Evolutionary conservation across 2,888 invertebrate species (phyloP).

Genomic region (Orthonevra nobilis): DNA sequence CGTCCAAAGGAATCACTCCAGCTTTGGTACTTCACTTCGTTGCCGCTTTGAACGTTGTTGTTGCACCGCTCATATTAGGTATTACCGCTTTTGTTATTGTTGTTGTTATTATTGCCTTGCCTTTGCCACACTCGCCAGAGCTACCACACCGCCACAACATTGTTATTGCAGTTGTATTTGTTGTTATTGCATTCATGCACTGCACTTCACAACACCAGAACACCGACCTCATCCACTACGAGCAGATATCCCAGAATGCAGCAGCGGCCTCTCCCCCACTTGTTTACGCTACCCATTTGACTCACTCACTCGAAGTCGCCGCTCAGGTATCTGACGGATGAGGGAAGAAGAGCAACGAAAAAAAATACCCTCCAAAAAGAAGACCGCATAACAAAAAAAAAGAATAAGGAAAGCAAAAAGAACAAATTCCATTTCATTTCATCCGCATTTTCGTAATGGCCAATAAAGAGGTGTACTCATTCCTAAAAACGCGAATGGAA

Average conservation of each 20-base stretch:
- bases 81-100: slow-evolving; percentile 44
- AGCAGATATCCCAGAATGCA: slow-evolving; percentile 30
- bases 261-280: slow-evolving; percentile 26
- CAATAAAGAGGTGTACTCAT: slow-evolving; percentile 68
- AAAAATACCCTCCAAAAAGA: slow-evolving; percentile 4
- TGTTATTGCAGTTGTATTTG: slow-evolving; percentile 12
- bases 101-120: slow-evolving; percentile 22
- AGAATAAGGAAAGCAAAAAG: slow-evolving; percentile 1
- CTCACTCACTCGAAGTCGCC: not conserved
- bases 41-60: slow-evolving; percentile 68
- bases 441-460: slow-evolving; percentile 69
- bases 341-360: slow-evolving; percentile 25
- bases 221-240: slow-evolving; percentile 42
- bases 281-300: no score
- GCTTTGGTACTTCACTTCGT: slow-evolving; percentile 67
- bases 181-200: slow-evolving; percentile 36
- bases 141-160: slow-evolving; percentile 24
- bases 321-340: slow-evolving; percentile 23
- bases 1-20: slow-evolving; percentile 66
- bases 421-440: slow-evolving; percentile 62
- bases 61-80: slow-evolving; percentile 62
- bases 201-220: slow-evolving; percentile 38
- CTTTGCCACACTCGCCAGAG: slow-evolving; percentile 23
- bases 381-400: slow-evolving; percentile 18
- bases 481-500: slow-evolving; percentile 30